Conservation (phyloP, 2,113 vertebrate species). For the Cervus canadensis region DNA sequence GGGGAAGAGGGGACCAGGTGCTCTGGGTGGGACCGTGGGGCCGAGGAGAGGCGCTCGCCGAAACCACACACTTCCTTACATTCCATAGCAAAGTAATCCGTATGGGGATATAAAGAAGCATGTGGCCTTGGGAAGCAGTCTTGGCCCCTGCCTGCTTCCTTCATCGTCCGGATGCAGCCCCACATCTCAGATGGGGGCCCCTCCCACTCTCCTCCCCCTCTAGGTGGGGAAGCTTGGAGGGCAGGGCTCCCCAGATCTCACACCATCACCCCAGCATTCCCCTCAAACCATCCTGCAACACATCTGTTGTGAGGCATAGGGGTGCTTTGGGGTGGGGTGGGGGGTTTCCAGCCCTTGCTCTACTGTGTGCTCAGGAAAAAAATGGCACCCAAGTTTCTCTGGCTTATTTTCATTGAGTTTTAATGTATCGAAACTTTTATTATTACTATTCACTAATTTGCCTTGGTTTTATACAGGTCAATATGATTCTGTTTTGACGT, state of each 20-base stretch:
- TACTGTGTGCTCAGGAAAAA: not conserved
- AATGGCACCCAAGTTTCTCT: not conserved
- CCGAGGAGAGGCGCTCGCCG: constrained; percentile 69
- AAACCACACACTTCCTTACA: constrained; percentile 99
- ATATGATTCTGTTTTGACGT: not conserved
- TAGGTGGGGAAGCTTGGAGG: not conserved
- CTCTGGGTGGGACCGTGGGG: not conserved
- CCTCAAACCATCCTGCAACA: too few relatives aligned
- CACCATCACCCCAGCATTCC: rapidly evolving
- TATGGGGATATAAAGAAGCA: constrained; percentile 99
- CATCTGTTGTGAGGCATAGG: not conserved
- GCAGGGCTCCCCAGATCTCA: not conserved
- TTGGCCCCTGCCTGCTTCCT: not conserved
- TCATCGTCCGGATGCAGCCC: not conserved
- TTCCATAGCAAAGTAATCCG: constrained; percentile 95
- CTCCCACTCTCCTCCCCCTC: not conserved
- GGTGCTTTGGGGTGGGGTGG: not conserved
- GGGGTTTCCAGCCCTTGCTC: not conserved
- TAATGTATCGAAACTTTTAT: not conserved
- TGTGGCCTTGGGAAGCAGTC: constrained; percentile 86
- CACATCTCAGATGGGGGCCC: not conserved
- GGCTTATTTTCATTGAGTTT: not conserved
- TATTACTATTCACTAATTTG: not conserved
- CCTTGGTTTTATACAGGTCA: not conserved
- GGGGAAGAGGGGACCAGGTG: not conserved